These are phyloP conservation scores for Dasysyrphus albostriatus DNA, from an alignment of 2,888 invertebrate genomes.

Conservation along the genomic window DNA sequence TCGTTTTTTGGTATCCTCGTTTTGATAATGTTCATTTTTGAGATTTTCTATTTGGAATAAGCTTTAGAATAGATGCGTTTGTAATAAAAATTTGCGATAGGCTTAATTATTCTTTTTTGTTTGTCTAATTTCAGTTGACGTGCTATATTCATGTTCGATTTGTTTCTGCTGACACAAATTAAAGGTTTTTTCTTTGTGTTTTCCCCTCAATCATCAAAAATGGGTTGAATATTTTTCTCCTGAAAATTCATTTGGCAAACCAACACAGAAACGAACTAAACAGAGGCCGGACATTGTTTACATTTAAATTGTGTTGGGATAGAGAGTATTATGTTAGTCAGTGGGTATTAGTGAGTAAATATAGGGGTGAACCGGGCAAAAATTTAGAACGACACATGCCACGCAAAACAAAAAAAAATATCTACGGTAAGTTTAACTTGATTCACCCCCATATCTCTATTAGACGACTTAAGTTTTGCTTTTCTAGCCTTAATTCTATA, in stretches of 20 bases:
- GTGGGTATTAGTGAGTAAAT: slow-evolving; percentile 31
- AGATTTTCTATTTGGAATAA: too few species aligned
- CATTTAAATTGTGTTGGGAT: slow-evolving; percentile 56
- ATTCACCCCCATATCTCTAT: not conserved
- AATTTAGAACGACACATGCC: slow-evolving; percentile 34
- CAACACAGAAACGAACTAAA: slow-evolving; percentile 8
- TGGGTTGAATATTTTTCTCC: slow-evolving; percentile 25
- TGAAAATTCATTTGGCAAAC: not conserved
- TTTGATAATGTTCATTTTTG: too few species aligned
- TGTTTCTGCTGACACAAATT: slow-evolving; percentile 56
- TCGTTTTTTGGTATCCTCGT: too few species aligned
- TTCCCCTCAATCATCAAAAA: slow-evolving; percentile 41
- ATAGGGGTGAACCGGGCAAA: slow-evolving; percentile 32
- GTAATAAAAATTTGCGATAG: not conserved
- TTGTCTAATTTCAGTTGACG: slow-evolving; percentile 14
- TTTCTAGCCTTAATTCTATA: slow-evolving; percentile 58
- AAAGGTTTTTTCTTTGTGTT: slow-evolving; percentile 10
- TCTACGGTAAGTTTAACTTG: slow-evolving; percentile 3
- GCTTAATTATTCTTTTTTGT: not conserved
- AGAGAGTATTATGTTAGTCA: not conserved
- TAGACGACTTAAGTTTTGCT: slow-evolving; percentile 4
- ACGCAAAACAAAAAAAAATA: not conserved
- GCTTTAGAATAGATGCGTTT: not conserved
- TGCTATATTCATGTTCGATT: slow-evolving; percentile 37
- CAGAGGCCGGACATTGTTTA: slow-evolving; percentile 56